phyloP scores from a whole-genome alignment of 2,888 invertebrate species.

The Lithophane ornitopus region DNA sequence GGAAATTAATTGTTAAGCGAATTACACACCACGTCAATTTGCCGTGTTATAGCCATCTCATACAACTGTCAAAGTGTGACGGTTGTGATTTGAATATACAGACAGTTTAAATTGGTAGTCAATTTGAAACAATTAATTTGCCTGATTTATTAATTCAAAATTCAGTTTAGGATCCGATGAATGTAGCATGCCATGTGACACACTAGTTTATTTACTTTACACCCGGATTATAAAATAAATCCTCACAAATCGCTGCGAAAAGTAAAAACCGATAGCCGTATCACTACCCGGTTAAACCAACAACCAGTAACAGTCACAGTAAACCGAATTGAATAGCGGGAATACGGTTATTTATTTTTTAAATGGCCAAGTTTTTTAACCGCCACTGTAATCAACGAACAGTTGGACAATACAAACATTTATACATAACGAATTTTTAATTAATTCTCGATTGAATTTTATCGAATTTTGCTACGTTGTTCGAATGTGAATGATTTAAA shows the following conservation, averaged over 20 bases:
- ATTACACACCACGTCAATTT: not conserved
- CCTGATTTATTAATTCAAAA: too few relatives aligned
- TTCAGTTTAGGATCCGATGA: not conserved
- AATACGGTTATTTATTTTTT: constrained; percentile 50
- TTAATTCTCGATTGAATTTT: constrained; percentile 71
- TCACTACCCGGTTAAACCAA: constrained; percentile 44
- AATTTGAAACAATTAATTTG: too few relatives aligned
- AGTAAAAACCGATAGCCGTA: constrained; percentile 33
- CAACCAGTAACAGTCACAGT: constrained; percentile 43
- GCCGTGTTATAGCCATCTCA: too few relatives aligned
- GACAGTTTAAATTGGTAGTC: too few relatives aligned
- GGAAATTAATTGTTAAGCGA: not conserved
- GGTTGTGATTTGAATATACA: not conserved
- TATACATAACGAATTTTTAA: constrained; percentile 70
- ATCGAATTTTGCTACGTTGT: constrained; percentile 61
- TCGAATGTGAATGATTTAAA: constrained; percentile 59
- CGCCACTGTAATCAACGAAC: constrained; percentile 66
- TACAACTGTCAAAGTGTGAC: not conserved
- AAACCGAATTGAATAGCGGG: constrained; percentile 54
- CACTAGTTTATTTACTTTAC: constrained; percentile 13
- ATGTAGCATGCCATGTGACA: not conserved
- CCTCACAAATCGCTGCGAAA: constrained; percentile 30
- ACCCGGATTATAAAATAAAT: constrained; percentile 18
- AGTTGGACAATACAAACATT: constrained; percentile 67
- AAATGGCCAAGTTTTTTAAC: constrained; percentile 57